Percentiles rank a stretch among this genome's conserved stretches.
Evolutionary conservation across 2,113 vertebrate genomes (phyloP).

Genomic region (Orthonyx spaldingii): DNA sequence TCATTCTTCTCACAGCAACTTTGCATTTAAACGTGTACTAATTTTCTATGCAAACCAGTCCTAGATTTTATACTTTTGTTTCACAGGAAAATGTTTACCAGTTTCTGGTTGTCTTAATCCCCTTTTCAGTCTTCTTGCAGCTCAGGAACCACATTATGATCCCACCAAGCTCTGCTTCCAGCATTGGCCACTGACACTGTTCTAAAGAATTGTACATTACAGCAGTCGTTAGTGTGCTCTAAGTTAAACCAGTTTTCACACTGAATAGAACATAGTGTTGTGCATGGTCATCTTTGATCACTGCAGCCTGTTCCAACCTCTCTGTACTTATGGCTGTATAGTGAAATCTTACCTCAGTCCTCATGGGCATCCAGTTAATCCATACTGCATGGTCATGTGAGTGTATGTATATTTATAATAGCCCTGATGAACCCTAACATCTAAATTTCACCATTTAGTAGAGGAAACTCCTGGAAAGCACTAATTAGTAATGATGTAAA

Average conservation of each 20-base stretch:
- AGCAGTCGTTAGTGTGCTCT: neutral
- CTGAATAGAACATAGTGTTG: neutral
- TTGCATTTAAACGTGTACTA: neutral
- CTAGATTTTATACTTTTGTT: neutral
- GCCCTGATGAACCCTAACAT: neutral
- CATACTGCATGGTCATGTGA: neutral
- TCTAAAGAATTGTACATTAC: neutral
- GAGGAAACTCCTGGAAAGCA: neutral
- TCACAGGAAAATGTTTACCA: neutral
- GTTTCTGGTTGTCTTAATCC: neutral
- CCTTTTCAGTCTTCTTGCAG: neutral
- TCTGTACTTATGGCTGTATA: neutral
- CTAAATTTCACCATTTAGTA: neutral
- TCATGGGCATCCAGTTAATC: neutral
- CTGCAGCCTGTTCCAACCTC: neutral
- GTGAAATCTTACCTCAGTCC: neutral
- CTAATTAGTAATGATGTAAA: neutral
- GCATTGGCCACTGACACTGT: neutral
- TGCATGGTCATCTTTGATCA: rapidly evolving
- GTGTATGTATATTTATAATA: neutral
- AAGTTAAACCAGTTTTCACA: neutral
- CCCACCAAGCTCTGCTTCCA: neutral
- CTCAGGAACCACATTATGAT: neutral
- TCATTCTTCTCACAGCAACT: neutral
- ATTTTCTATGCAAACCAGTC: neutral